Evolutionary conservation across 2,888 invertebrate species (phyloP), one percentile per base, ranked within the genome.

Genomic region (Synergus umbraculus): DNA sequence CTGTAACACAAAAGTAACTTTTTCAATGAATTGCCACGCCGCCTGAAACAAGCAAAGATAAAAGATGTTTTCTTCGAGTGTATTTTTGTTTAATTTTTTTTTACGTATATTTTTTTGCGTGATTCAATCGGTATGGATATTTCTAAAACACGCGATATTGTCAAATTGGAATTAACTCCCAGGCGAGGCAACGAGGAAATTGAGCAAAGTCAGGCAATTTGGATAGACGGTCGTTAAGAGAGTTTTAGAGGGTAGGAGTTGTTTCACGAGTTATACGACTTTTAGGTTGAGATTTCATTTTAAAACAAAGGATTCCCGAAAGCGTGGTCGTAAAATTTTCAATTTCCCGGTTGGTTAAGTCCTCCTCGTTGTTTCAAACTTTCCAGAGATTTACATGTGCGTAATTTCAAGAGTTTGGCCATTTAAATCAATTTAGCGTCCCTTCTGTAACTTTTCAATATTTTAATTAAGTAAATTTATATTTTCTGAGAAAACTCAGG

Each of bases 301-400:
- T 73, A 73, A 73, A 73, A 73, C 69, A 73, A 73, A 73, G 69
- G 69, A 73, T 73, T 73, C 69, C 13, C 69, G 69, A 73, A 73
- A 49, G 69, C 29, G 69, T 54, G 69, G 54, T 73, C 69, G 49
- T 73, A 73, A 73, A 73, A 73, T 73, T 73, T 73, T 73, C 69
- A 73, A 73, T 73, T 73, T 73, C 69, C 49, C 69, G 69, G 49
- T 73, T 73, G 69, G 69, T 73, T 73, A 73, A 73, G 69, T 73
- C 69, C 37, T 73, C 22, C 4, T 60, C 60, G 18, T 60, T n/a
- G 9, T 49, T 73, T 73, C 37, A 73, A 73, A 73, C 69, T 73
- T 73, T 73, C 69, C 29, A 22, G 49, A 73, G 69, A 49, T 54
- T 73, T 73, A 73, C 69, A 73, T 73, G 69, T 73, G 67, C 67